Evolutionary conservation across 2,888 invertebrate species (phyloP), one percentile per base, ranked within the genome.

Genomic region (Drosophila suboccidentalis): DNA sequence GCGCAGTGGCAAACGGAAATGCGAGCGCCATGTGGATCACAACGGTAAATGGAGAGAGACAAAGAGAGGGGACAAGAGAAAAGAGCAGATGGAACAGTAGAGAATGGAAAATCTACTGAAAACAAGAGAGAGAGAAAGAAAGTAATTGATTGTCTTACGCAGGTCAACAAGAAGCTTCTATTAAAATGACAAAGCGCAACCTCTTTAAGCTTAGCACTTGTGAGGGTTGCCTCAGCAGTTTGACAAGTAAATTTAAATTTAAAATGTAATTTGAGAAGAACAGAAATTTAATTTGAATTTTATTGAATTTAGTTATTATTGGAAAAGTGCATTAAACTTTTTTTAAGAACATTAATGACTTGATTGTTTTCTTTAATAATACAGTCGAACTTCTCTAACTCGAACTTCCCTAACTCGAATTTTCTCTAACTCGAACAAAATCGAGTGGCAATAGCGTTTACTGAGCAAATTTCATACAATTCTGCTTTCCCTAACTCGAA

Each of bases 1-100:
- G 61, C 72, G 76, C 71, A 67, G 62, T 60, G 41, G 61, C 63
- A 68, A 67, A 29, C 82, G 79, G 82, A 80, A 78, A 47, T 75
- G 71, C 75, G 78, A 78, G 75, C 57, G 75, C 82, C 78, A 78
- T 75, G 71, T 79, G 75, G 71, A 81, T 68, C 71, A 72, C 64
- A 79, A 80, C 70, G 80, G 82, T 81, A 78, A 71, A 75, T 43
- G 57, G 66, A 50, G 26, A 49, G 34, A 3, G 9, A 47, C 15
- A 26, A 36, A 47, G n/a, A 19, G 10, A 46, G 32, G 26, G 44
- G 11, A 29, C n/a, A 15, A 49, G 34, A 41, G 32, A 36, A 43
- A 26, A 17, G 41, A 11, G 36, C 9, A 15, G 17, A 41, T 17
- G 17, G 10, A 10, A 4, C 17, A 17, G 17, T 17, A 29, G 11